Evolutionary conservation across 2,113 vertebrate species (phyloP), one percentile per base, ranked within the genome.

Genomic region (Xenopus laevis): DNA sequence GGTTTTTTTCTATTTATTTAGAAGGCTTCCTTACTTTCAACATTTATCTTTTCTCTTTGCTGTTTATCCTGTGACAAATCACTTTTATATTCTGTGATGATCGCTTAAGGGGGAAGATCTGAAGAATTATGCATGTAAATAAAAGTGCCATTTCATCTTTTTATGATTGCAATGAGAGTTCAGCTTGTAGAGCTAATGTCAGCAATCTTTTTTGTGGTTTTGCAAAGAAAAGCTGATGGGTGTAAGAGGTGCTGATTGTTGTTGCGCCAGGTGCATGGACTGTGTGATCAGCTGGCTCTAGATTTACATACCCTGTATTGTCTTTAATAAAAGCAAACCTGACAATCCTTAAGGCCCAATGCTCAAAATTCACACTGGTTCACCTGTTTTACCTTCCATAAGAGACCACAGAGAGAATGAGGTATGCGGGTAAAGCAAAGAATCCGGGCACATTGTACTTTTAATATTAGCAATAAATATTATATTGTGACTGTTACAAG

Each of bases 231-330:
- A 78, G 69, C 50, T 50, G 78, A 55, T 75, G 47, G 6, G 1
- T 40, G 77, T 40, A 33, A 65, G 21, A 65, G 6, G 71, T 53
- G 44, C 64, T 68, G 76, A 30, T 67, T 44, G 60, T 79, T 79
- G 53, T 70, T 78, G 3, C 30, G 8, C 59, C 60, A 81, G 71
- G 65, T 79, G 66, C 44, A 13, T 62, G n/a, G 53, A 65, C 15
- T 74, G 65, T 79, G 45, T 72, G 44, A 82, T 77, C 80, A 81
- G 33, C 71, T 87, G 78, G 8, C 58, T 16, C 23, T 57, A 17
- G 53, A 10, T 82, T 73, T 44, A 13, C 50, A 77, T 82, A 57
- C n/a, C 33, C 53, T 76, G 33, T 78, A 68, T 3, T 40, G 78
- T 80, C 33, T 79, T 53, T 74, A 77, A 71, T 78, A 68, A 57